A percentile compares a stretch with the other conserved stretches of the same genome.
These are phyloP conservation scores for Carterocephalus palaemon DNA, from an alignment of 2,888 invertebrate species.

Conservation along the genomic window DNA sequence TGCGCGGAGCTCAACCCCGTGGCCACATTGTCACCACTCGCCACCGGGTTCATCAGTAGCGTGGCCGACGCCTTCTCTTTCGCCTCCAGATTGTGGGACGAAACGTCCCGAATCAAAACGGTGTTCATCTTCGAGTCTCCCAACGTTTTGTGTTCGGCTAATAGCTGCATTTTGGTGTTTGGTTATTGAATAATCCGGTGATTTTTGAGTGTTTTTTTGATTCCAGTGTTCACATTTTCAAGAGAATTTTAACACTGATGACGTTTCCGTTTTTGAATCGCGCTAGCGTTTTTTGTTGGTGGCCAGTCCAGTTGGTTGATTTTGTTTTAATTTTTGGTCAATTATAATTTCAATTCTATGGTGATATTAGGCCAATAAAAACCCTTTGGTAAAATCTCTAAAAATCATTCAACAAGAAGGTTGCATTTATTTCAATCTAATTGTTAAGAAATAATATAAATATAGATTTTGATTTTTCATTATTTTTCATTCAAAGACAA, in stretches of 20 bases:
- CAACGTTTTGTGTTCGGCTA: conserved; percentile 52
- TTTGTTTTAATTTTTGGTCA: conserved; percentile 10
- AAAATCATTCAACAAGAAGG: conserved; percentile 29
- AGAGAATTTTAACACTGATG: conserved; percentile 53
- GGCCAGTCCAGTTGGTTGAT: conserved; percentile 18
- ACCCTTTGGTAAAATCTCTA: conserved; percentile 26
- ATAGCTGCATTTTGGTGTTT: conserved; percentile 53
- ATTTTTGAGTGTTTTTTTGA: conserved; percentile 37
- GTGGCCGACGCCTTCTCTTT: conserved; percentile 64
- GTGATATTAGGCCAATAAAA: not conserved
- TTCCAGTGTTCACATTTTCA: conserved; percentile 50
- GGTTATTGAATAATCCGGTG: conserved; percentile 23
- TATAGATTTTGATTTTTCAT: too few relatives aligned
- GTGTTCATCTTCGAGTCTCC: conserved; percentile 38
- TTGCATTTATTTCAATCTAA: conserved; percentile 11
- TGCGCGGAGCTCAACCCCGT: conserved; percentile 56
- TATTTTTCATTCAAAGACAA: too few relatives aligned
- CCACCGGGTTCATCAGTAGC: conserved; percentile 61
- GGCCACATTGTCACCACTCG: conserved; percentile 68
- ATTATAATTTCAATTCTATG: too few relatives aligned
- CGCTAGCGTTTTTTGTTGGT: conserved; percentile 10
- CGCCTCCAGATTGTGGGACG: conserved; percentile 52
- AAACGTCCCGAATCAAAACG: conserved; percentile 38
- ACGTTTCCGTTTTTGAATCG: conserved; percentile 54
- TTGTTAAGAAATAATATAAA: conserved; percentile 13